phyloP scores from a whole-genome alignment of 2,888 invertebrate genomes.

The Prostheceraeus crozeri region DNA sequence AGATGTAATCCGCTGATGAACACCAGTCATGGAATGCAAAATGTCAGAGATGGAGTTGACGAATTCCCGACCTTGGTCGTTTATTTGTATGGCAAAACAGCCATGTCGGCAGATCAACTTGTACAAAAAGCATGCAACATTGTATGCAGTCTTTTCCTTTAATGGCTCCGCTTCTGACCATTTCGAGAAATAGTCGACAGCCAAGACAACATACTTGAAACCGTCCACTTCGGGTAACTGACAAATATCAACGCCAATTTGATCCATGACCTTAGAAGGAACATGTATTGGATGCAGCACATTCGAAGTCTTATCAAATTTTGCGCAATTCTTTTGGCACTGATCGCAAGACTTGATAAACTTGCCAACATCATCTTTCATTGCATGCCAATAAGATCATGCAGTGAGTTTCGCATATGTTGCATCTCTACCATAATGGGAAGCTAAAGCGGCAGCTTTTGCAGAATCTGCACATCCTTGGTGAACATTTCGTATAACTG shows the following conservation, averaged over 20 bases:
- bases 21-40: conserved; percentile 1
- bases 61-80: conserved; percentile 13
- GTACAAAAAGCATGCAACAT: background rate
- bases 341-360: too few species aligned
- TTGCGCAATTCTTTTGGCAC: too few species aligned
- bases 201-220: background rate
- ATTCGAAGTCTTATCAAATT: too few species aligned
- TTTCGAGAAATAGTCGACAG: conserved; percentile 15
- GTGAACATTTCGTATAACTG: too few species aligned
- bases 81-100: background rate
- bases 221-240: conserved; percentile 1
- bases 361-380: too few species aligned
- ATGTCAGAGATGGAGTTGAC: background rate
- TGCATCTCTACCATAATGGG: too few species aligned
- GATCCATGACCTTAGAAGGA: background rate
- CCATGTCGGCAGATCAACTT: background rate
- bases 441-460: too few species aligned
- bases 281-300: too few species aligned
- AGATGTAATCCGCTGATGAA: conserved; percentile 4
- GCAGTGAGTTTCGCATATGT: too few species aligned
- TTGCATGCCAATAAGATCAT: too few species aligned
- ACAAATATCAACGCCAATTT: conserved; percentile 3
- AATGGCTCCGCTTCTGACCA: background rate
- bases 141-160: conserved; percentile 9
- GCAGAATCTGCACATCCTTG: too few species aligned